phyloP scores from a whole-genome alignment of 1,140 invertebrate species.

The Zaprionus africanus region DNA sequence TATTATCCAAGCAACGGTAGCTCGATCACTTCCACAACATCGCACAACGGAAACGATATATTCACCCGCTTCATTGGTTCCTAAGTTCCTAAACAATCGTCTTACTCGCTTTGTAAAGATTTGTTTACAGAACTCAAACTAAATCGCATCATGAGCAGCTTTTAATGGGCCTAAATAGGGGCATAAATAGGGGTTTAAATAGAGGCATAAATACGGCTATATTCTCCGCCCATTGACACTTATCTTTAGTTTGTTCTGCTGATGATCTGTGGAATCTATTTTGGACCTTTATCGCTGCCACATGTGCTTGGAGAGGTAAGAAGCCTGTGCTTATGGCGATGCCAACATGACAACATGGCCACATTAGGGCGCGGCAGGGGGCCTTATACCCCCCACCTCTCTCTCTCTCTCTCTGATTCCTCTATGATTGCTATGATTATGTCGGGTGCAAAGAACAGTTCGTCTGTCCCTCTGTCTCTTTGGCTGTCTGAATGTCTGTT shows the following conservation, averaged over 20 bases:
- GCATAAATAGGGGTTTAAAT: not conserved
- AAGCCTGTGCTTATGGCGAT: not conserved
- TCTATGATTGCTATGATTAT: slow-evolving; percentile 66
- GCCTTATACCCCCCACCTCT: not conserved
- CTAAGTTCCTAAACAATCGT: not conserved
- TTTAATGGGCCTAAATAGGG: not conserved
- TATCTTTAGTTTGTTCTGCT: slow-evolving; percentile 1
- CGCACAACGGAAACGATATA: not conserved
- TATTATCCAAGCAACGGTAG: not conserved
- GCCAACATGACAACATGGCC: not conserved
- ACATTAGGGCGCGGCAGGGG: not conserved
- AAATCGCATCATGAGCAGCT: not conserved
- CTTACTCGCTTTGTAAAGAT: not conserved
- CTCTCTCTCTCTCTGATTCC: no score
- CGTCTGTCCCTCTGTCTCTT: not conserved
- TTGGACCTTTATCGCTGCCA: slow-evolving; percentile 1
- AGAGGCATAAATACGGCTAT: slow-evolving; percentile 5
- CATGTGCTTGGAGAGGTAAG: not conserved
- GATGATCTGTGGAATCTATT: slow-evolving; percentile 1
- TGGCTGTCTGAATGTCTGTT: slow-evolving; percentile 52
- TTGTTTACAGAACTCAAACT: not conserved
- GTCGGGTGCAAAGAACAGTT: slow-evolving; percentile 60
- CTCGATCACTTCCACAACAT: not conserved
- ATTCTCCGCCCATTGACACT: slow-evolving; percentile 1
- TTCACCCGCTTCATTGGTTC: not conserved